These are phyloP conservation scores for Centruroides sculpturatus DNA, from an alignment of 1,140 invertebrate species.

Conservation along the genomic window DNA sequence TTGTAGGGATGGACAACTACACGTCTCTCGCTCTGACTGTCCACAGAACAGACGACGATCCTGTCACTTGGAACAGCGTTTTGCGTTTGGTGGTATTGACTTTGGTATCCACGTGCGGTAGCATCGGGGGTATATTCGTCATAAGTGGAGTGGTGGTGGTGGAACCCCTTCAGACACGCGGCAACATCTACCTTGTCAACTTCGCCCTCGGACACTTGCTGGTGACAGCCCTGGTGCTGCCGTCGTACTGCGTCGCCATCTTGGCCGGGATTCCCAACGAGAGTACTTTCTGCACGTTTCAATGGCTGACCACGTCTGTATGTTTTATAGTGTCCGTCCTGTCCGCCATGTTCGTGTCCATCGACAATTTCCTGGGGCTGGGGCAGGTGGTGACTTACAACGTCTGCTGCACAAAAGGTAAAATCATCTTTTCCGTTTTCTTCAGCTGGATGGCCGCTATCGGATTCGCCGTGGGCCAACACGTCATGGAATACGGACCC, in stretches of 20 bases:
- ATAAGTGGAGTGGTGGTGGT: slow-evolving; percentile 45
- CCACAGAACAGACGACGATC: too few species aligned
- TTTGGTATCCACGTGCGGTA: slow-evolving; percentile 46
- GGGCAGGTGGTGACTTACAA: slow-evolving; percentile 12
- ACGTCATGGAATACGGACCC: slow-evolving; percentile 31
- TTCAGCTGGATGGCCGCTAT: slow-evolving; percentile 38
- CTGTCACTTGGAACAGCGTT: slow-evolving; percentile 43
- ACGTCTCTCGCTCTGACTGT: too few species aligned
- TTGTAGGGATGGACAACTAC: too few species aligned
- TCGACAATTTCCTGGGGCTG: slow-evolving; percentile 31
- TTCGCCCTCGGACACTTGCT: slow-evolving; percentile 55
- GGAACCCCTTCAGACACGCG: slow-evolving; percentile 24
- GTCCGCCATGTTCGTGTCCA: slow-evolving; percentile 43
- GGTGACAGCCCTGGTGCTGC: slow-evolving; percentile 53
- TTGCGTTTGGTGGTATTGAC: slow-evolving; percentile 48
- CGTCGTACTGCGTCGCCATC: slow-evolving; percentile 43
- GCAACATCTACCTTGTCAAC: slow-evolving; percentile 62
- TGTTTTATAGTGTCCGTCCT: slow-evolving; percentile 49
- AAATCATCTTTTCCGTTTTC: slow-evolving; percentile 30
- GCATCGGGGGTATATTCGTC: slow-evolving; percentile 57
- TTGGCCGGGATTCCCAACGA: slow-evolving; percentile 46
- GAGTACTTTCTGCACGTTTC: slow-evolving; percentile 42
- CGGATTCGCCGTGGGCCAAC: slow-evolving; percentile 34
- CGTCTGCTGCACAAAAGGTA: slow-evolving; percentile 15
- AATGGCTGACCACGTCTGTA: slow-evolving; percentile 49